Evolutionary conservation across 37 sponge, comb jelly and placozoan genomes (phyloP).

Genomic region (Mnemiopsis leidyi): DNA sequence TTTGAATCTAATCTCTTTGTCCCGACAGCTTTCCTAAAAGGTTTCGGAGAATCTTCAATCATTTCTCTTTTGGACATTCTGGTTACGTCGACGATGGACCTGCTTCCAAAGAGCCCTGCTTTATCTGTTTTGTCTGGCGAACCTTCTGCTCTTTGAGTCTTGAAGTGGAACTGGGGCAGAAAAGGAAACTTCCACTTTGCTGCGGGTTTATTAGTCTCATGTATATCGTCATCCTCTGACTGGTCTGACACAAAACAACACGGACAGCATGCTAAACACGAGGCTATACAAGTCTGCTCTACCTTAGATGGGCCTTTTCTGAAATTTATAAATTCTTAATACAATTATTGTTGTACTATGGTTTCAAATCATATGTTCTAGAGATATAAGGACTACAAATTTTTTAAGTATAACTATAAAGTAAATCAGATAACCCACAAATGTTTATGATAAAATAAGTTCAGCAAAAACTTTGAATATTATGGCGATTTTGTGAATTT

Average conservation of each 20-base stretch:
- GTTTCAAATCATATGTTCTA: too few species aligned
- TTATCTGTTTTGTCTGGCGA: not conserved
- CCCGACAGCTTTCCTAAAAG: not conserved
- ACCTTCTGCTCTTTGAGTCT: not conserved
- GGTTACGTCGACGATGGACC: not conserved
- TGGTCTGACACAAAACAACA: not conserved
- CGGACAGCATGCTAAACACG: constrained; percentile 17
- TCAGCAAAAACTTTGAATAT: too few species aligned
- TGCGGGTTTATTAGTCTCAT: not conserved
- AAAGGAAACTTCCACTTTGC: constrained; percentile 2
- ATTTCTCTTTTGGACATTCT: not conserved
- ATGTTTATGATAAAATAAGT: too few species aligned
- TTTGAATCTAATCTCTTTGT: not conserved
- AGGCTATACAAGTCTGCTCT: not conserved
- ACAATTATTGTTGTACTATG: too few species aligned
- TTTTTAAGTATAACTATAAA: too few species aligned
- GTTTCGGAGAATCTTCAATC: not conserved
- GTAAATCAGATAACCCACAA: too few species aligned
- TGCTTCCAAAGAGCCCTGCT: not conserved
- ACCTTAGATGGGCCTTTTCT: not conserved
- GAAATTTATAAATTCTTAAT: too few species aligned
- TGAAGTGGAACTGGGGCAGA: not conserved
- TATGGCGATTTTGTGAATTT: too few species aligned
- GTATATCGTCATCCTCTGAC: not conserved
- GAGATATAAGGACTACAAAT: too few species aligned